phyloP scores from a whole-genome alignment of 2,113 vertebrate genomes.

The Cottus gobio region DNA sequence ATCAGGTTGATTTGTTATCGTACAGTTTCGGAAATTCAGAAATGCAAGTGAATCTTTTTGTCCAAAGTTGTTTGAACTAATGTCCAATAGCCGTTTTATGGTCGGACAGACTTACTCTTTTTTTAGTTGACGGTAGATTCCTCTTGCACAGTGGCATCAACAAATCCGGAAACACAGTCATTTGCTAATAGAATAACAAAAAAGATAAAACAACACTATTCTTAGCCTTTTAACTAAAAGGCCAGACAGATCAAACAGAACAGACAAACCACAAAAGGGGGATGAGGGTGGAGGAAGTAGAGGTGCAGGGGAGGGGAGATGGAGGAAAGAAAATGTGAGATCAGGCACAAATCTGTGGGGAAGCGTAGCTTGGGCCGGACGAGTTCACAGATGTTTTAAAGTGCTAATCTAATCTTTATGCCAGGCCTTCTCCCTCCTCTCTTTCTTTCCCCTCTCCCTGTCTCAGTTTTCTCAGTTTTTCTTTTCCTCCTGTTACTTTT shows the following conservation, averaged over 20 bases:
- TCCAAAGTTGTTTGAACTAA: neutral
- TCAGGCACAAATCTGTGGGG: constrained; percentile 79
- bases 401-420: constrained; percentile 86
- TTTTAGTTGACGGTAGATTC: neutral
- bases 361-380: constrained; percentile 79
- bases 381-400: constrained; percentile 87
- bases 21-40: neutral
- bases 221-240: constrained; percentile 7
- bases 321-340: constrained; percentile 75
- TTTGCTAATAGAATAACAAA: neutral
- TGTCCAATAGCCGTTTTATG: neutral
- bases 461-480: constrained; percentile 50
- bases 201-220: neutral
- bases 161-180: neutral
- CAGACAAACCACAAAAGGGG: constrained; percentile 39
- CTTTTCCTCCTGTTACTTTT: constrained; percentile 54
- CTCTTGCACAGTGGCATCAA: neutral
- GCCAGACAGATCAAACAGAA: constrained; percentile 47
- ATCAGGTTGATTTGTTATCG: neutral
- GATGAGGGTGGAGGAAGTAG: constrained; percentile 37
- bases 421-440: constrained; percentile 79
- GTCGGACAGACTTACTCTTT: neutral
- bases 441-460: constrained; percentile 46
- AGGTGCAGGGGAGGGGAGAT: constrained; percentile 36
- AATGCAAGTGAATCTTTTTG: neutral